phyloP scores from a whole-genome alignment of 2,888 invertebrate species.

The Abscondita cerata region DNA sequence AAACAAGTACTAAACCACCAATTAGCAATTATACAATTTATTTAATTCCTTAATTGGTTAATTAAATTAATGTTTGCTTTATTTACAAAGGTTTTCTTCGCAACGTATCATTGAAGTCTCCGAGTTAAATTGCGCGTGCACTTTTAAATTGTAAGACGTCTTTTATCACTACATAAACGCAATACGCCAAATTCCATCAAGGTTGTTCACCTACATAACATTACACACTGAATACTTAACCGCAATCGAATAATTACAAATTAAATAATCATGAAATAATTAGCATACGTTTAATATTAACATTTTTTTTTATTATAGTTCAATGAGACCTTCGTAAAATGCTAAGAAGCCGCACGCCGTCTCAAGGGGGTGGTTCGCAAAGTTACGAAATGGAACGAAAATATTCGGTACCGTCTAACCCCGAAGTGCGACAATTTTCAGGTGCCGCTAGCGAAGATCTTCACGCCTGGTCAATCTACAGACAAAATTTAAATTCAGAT shows the following conservation, averaged over 20 bases:
- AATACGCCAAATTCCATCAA: conserved; percentile 7
- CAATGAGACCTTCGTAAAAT: conserved; percentile 33
- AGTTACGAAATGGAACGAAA: conserved; percentile 78
- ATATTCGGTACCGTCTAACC: conserved; percentile 87
- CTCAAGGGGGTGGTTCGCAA: conserved; percentile 60
- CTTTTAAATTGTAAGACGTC: too few relatives aligned
- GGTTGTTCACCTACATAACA: conserved; percentile 6
- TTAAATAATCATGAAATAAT: neutral
- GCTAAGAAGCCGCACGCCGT: conserved; percentile 49
- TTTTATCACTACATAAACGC: conserved; percentile 1
- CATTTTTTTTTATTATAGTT: conserved; percentile 20
- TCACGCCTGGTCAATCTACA: conserved; percentile 96
- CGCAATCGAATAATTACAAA: neutral
- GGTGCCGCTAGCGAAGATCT: conserved; percentile 89
- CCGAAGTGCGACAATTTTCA: conserved; percentile 72
- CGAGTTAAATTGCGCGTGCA: neutral
- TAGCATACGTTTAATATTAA: neutral
- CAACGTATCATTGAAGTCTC: neutral
- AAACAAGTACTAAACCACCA: too few relatives aligned
- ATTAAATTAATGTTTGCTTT: neutral
- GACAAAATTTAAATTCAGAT: conserved; percentile 94
- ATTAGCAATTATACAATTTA: too few relatives aligned
- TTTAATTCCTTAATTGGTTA: too few relatives aligned
- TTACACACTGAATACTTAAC: neutral
- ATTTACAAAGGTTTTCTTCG: neutral